A percentile compares a stretch with the other conserved stretches of the same genome.
These are phyloP conservation scores for Cynoglossus semilaevis DNA, from an alignment of 2,113 vertebrate genomes.

Conservation along the genomic window DNA sequence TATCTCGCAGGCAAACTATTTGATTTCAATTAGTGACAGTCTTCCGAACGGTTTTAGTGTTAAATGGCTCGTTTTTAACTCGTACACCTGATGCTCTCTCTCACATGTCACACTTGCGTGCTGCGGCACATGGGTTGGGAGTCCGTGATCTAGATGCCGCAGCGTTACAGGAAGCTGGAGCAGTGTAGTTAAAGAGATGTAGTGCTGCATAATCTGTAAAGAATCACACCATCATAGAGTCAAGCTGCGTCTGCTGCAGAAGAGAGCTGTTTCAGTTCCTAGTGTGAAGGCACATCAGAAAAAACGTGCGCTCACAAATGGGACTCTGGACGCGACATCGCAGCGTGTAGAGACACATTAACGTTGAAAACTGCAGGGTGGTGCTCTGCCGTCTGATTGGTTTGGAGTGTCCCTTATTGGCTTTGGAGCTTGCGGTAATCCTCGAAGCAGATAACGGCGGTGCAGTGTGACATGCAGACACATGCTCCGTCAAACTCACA, in stretches of 20 bases:
- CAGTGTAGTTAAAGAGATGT: too few relatives aligned
- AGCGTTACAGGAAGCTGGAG: too few relatives aligned
- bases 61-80: too few relatives aligned
- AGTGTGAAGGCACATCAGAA: conserved; percentile 11
- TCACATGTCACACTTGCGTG: too few relatives aligned
- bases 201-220: not conserved
- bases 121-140: too few relatives aligned
- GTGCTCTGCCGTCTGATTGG: conserved; percentile 31
- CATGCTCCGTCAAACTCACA: conserved; percentile 5
- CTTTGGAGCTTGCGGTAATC: conserved; percentile 23
- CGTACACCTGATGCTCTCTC: too few relatives aligned
- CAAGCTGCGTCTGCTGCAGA: not conserved
- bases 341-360: conserved; percentile 30
- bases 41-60: too few relatives aligned
- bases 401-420: conserved; percentile 48
- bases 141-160: too few relatives aligned
- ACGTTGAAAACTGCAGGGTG: conserved; percentile 28
- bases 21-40: too few relatives aligned
- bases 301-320: conserved; percentile 32
- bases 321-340: conserved; percentile 24
- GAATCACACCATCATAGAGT: not conserved
- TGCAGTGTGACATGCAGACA: conserved; percentile 17
- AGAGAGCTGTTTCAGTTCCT: conserved; percentile 2
- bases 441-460: conserved; percentile 11
- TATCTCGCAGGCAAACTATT: too few relatives aligned